These are phyloP conservation scores for Otus sunia DNA, from an alignment of 2,113 vertebrate genomes.

Conservation along the genomic window DNA sequence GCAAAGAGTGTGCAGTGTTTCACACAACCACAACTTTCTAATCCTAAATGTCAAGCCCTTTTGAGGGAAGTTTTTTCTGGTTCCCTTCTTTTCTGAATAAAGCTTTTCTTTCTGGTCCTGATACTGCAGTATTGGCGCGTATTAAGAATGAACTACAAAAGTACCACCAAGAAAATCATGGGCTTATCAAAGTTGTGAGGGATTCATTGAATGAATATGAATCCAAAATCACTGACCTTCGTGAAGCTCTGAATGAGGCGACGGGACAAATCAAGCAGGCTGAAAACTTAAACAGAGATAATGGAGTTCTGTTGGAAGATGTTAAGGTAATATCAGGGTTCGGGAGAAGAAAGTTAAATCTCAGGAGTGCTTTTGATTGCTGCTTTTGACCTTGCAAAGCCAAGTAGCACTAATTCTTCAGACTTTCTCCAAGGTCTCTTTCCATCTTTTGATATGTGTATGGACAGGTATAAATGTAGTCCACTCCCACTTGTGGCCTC, in stretches of 20 bases:
- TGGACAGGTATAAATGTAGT: neutral
- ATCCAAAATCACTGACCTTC: conserved; percentile 83
- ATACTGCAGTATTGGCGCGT: conserved; percentile 79
- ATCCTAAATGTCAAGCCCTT: neutral
- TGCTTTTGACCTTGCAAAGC: neutral
- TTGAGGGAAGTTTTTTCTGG: neutral
- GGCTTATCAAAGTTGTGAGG: conserved; percentile 73
- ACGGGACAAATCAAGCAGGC: conserved; percentile 77
- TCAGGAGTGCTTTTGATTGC: neutral
- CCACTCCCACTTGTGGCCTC: neutral
- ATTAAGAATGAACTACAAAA: conserved; percentile 79
- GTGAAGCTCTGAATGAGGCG: conserved; percentile 76
- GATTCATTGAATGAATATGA: conserved; percentile 78
- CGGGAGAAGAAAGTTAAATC: neutral
- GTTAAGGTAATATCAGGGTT: conserved; percentile 77
- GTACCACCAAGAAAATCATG: conserved; percentile 75
- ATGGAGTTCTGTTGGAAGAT: conserved; percentile 71
- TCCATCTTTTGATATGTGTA: neutral
- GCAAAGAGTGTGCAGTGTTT: neutral
- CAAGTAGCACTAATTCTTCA: neutral
- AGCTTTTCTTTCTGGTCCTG: neutral
- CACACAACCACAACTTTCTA: neutral
- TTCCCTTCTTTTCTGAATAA: neutral
- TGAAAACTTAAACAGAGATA: conserved; percentile 81
- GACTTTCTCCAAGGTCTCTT: neutral